phyloP scores from a whole-genome alignment of 2,888 invertebrate species.

The Noctuana brunneofusca region DNA sequence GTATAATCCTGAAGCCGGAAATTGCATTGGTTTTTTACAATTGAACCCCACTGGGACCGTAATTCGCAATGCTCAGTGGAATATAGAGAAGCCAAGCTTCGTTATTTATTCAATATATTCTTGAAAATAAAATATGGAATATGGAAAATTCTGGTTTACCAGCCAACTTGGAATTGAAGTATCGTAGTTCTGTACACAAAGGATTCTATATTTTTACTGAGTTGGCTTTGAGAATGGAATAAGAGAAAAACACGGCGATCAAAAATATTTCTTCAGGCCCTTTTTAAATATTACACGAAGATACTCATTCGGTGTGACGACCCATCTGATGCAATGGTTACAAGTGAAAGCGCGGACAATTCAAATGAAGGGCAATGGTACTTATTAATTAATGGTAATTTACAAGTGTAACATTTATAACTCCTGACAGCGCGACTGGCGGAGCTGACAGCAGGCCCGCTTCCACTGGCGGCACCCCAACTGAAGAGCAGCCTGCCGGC shows the following conservation, averaged over 20 bases:
- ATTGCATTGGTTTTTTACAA: conserved; percentile 14
- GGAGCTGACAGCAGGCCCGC: conserved; percentile 94
- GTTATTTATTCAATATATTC: conserved; percentile 25
- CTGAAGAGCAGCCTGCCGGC: conserved; percentile 90
- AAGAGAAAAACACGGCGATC: background rate
- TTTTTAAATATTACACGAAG: background rate
- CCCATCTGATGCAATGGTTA: too few relatives aligned
- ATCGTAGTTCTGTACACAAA: background rate
- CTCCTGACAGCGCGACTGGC: conserved; percentile 89
- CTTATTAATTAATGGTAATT: too few relatives aligned
- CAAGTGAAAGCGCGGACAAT: too few relatives aligned
- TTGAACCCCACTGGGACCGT: conserved; percentile 14
- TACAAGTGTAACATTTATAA: background rate
- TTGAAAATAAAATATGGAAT: conserved; percentile 21
- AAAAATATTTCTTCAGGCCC: background rate
- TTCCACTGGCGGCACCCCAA: conserved; percentile 89
- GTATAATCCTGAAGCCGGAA: conserved; percentile 11
- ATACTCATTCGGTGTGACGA: too few relatives aligned
- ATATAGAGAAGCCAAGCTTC: conserved; percentile 11
- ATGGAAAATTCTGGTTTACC: conserved; percentile 11
- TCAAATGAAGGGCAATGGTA: too few relatives aligned
- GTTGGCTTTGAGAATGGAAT: background rate
- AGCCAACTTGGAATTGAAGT: conserved; percentile 3
- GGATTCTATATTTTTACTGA: background rate
- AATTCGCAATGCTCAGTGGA: conserved; percentile 15